phyloP scores from a whole-genome alignment of 2,797 vertebrate genomes.

The Lagorchestes hirsutus region DNA sequence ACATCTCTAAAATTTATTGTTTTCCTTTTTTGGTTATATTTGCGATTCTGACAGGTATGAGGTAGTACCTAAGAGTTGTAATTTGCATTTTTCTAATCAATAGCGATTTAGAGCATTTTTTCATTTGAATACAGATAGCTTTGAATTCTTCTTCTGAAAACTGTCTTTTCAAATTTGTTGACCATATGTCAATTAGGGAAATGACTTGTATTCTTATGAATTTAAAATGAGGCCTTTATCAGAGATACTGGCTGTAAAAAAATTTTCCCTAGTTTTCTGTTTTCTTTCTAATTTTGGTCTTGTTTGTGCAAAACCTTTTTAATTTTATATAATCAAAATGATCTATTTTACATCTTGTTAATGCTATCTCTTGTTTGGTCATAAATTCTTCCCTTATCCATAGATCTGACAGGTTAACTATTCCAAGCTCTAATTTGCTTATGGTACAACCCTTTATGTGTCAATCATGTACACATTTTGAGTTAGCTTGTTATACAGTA shows the following conservation, averaged over 20 bases:
- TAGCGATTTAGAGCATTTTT: not conserved
- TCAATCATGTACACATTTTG: not conserved
- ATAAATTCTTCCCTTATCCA: not conserved
- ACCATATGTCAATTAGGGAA: not conserved
- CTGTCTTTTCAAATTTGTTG: not conserved
- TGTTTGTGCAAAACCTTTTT: not conserved
- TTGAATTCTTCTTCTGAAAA: not conserved
- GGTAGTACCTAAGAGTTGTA: no score
- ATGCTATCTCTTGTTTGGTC: not conserved
- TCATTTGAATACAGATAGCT: not conserved
- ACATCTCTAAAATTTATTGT: no score
- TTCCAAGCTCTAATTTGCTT: not conserved
- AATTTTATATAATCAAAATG: not conserved
- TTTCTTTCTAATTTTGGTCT: not conserved
- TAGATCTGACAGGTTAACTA: not conserved
- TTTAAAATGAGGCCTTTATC: not conserved
- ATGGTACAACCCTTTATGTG: not conserved
- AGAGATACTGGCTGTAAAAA: not conserved
- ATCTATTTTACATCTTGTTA: not conserved
- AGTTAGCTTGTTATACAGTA: not conserved
- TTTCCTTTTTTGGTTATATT: no score
- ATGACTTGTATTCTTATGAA: not conserved
- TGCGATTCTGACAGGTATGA: no score
- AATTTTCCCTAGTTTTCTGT: not conserved
- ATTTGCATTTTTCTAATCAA: not conserved